A percentile compares a stretch with the other conserved stretches of the same genome.
Conservation (phyloP, 2,888 invertebrate genomes). For the Cephus pygmeus region DNA sequence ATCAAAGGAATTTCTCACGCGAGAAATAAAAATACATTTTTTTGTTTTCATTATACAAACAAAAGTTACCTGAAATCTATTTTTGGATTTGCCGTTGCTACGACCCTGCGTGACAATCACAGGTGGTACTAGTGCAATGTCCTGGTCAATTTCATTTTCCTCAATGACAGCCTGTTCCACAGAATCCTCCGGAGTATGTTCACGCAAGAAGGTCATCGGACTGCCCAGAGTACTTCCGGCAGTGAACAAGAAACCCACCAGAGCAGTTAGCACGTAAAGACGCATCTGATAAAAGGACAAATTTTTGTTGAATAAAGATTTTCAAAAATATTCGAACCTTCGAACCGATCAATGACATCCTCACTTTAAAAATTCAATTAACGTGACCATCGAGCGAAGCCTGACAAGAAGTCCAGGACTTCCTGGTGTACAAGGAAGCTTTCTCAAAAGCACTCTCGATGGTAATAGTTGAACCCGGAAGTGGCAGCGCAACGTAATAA, state of each 20-base stretch:
- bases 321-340: not conserved
- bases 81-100: constrained; percentile 12
- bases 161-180: constrained; percentile 20
- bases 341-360: too few relatives aligned
- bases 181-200: constrained; percentile 12
- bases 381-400: not conserved
- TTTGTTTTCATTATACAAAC: too few relatives aligned
- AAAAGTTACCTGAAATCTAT: constrained; percentile 12
- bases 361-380: not conserved
- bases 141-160: constrained; percentile 19
- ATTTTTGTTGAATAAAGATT: not conserved
- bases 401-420: not conserved
- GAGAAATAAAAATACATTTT: too few relatives aligned
- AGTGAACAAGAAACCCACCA: not conserved
- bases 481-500: not conserved
- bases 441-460: not conserved
- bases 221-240: not conserved
- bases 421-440: not conserved
- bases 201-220: constrained; percentile 18
- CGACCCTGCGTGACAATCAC: constrained; percentile 9
- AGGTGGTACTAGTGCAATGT: constrained; percentile 14
- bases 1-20: not conserved
- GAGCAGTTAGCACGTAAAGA: not conserved
- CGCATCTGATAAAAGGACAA: not conserved
- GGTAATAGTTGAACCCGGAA: not conserved